These are phyloP conservation scores for Scopus umbretta DNA, from an alignment of 2,113 vertebrate genomes.

Conservation along the genomic window DNA sequence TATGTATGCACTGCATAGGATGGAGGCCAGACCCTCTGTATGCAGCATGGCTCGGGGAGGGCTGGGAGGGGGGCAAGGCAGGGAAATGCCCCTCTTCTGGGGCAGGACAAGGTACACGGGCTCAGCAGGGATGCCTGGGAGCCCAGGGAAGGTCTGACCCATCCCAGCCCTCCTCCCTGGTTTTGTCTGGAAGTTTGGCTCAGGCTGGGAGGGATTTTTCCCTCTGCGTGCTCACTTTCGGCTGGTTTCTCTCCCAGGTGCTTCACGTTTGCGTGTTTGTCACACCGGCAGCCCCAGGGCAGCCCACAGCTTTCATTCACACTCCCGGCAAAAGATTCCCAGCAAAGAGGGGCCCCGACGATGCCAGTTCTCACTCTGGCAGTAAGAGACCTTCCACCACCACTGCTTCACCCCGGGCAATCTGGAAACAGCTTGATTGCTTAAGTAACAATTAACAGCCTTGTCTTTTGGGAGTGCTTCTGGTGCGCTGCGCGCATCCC, in stretches of 20 bases:
- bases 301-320: neutral
- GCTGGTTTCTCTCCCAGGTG: neutral
- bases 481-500: neutral
- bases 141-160: neutral
- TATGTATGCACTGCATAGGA: fast-evolving
- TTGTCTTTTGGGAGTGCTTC: constrained; percentile 10
- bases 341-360: neutral
- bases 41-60: fast-evolving
- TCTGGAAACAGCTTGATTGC: constrained; percentile 45
- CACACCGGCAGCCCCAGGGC: fast-evolving
- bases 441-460: constrained; percentile 61
- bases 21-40: neutral
- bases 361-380: neutral
- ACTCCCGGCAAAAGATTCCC: neutral
- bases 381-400: neutral
- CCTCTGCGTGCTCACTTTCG: neutral
- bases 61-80: neutral
- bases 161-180: neutral
- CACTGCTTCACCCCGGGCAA: neutral
- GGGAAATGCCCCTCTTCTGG: neutral
- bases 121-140: neutral
- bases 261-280: neutral
- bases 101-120: neutral
- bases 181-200: neutral
- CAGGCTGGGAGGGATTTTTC: neutral